Evolutionary conservation across 2,888 invertebrate genomes (phyloP).

Genomic region (Metallyticus violacea): DNA sequence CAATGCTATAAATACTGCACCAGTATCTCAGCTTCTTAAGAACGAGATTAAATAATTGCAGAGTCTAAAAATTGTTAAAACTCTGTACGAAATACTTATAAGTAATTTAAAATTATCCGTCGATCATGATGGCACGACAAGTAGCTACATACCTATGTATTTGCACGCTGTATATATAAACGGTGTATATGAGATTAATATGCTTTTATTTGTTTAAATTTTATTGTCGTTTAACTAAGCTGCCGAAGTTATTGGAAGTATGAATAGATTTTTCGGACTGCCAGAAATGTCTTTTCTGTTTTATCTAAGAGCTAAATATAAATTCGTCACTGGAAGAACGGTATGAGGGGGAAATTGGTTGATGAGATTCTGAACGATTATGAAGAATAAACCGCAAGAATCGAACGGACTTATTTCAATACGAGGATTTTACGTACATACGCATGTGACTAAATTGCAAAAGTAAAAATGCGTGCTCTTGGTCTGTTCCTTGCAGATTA

Average conservation of each 20-base stretch:
- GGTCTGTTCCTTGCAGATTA: no score
- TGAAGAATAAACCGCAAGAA: no score
- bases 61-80: neutral
- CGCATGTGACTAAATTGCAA: no score
- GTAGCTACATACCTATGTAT: neutral
- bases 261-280: neutral
- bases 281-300: neutral
- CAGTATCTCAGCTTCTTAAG: neutral
- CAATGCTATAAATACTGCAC: neutral
- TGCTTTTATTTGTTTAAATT: neutral
- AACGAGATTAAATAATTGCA: neutral
- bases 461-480: no score
- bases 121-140: neutral
- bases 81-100: neutral
- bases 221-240: neutral
- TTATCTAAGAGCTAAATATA: neutral
- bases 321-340: neutral
- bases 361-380: neutral
- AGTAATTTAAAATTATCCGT: neutral
- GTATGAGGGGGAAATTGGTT: neutral
- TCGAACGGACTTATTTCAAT: no score
- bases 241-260: neutral
- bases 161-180: neutral
- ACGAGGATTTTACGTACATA: no score
- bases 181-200: neutral